phyloP scores from a whole-genome alignment of 2,888 invertebrate genomes.

The Temnothorax rugatulus region DNA sequence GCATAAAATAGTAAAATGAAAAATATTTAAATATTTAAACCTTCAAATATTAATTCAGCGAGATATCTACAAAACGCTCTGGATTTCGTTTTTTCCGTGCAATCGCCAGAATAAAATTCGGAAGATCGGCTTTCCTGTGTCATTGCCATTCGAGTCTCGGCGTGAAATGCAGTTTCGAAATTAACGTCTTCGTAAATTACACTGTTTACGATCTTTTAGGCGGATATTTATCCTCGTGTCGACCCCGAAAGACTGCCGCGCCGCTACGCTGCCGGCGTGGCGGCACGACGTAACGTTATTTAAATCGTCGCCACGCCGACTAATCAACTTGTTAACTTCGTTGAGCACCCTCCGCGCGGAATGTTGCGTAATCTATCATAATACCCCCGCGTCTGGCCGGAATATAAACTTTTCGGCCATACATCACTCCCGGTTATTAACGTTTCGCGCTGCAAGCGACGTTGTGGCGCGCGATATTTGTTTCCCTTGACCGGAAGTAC shows the following conservation, averaged over 20 bases:
- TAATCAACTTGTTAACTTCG: conserved; percentile 65
- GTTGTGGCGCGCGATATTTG: conserved; percentile 58
- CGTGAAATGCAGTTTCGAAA: conserved; percentile 12
- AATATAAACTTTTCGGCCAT: conserved; percentile 66
- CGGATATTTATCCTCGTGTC: conserved; percentile 16
- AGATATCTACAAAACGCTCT: background rate
- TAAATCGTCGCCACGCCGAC: conserved; percentile 61
- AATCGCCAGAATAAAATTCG: background rate
- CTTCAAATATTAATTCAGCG: background rate
- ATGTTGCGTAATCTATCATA: conserved; percentile 65
- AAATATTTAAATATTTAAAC: background rate
- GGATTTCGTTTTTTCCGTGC: background rate
- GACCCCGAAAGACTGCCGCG: background rate
- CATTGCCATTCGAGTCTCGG: background rate
- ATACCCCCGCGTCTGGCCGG: conserved; percentile 41
- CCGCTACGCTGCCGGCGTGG: background rate
- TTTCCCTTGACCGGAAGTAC: conserved; percentile 64
- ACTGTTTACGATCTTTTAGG: conserved; percentile 20
- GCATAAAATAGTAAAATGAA: background rate
- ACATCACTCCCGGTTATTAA: conserved; percentile 65
- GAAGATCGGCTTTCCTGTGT: background rate
- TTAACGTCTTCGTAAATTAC: conserved; percentile 38
- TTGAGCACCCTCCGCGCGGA: conserved; percentile 47
- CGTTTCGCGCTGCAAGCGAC: conserved; percentile 59
- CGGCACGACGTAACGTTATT: conserved; percentile 51